Evolutionary conservation across 2,797 vertebrate species (phyloP), one percentile per base, ranked within the genome.

Genomic region (Ctenochaetus hawaiiensis): DNA sequence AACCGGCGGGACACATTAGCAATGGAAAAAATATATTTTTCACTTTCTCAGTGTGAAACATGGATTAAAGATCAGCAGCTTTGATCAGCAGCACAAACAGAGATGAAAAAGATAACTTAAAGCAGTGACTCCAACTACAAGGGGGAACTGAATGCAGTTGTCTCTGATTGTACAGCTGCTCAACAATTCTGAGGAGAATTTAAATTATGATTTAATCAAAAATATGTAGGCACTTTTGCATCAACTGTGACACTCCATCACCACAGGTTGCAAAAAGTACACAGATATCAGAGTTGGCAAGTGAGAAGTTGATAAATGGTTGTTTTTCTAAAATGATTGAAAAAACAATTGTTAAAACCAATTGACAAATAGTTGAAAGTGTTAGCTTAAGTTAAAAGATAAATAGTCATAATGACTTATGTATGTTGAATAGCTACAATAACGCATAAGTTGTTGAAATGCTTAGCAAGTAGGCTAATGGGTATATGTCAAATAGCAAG

Each of bases 1-100:
- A 58, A 85, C 59, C 74, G 78, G 83, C 80, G 77, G 62, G 60
- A 73, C 59, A 72, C 39, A 54, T 78, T 53, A 73, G 64, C 17
- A 23, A 51, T 47, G 77, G 63, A 77, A 85, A 65, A 43, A 44
- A 68, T 62, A 76, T 59, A 56, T 77, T 77, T 76, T 72, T 78
- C 18, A 26, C 56, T 54, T 34, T 43, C 22, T 78, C 63, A 34
- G 13, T 30, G 44, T 67, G 51, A 87, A 68, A 34, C 22, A 17
- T 10, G 23, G 4, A 66, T 59, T 23, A 14, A 53, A 64, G 58
- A 37, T 62, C 20, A n/a, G 20, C 45, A 34, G 51, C 8, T 77
- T 41, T 71, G 43, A 78, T 75, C 53, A 39, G 20, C 2, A 39
- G 22, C 41, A 63, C 16, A 48, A 71, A 43, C 45, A 51, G 30